Conservation (phyloP, 2,113 vertebrate genomes). For the Forbesichthys papilliferus region DNA sequence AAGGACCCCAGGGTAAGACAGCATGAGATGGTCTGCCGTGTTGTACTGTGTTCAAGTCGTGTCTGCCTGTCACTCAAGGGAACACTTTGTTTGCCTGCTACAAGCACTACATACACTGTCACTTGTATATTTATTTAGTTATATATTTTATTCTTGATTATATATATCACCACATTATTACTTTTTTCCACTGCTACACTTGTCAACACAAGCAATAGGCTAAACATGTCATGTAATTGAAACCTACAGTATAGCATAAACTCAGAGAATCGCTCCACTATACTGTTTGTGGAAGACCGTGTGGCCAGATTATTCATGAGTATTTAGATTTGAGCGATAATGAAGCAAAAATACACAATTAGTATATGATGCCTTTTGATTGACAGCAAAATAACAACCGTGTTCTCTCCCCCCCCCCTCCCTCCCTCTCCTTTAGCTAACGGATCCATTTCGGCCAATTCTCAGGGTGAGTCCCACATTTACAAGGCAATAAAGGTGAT, state of each 20-base stretch:
- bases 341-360: conserved; percentile 77
- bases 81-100: no score
- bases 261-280: no score
- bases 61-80: neutral
- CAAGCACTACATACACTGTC: no score
- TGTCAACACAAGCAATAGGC: no score
- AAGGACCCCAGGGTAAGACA: conserved; percentile 94
- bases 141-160: no score
- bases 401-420: conserved; percentile 71
- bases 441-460: conserved; percentile 97
- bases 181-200: no score
- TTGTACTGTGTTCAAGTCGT: no score
- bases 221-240: no score
- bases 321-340: conserved; percentile 83
- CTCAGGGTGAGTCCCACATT: conserved; percentile 85
- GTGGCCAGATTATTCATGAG: conserved; percentile 80
- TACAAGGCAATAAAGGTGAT: conserved; percentile 31
- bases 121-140: no score
- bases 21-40: neutral
- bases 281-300: neutral
- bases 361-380: conserved; percentile 84
- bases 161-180: no score
- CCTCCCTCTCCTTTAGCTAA: conserved; percentile 83
- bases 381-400: conserved; percentile 84
- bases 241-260: no score